Percentiles rank a stretch among this genome's conserved stretches.
phyloP scores from a whole-genome alignment of 2,888 invertebrate species.

The Acutogordius australiensis region DNA sequence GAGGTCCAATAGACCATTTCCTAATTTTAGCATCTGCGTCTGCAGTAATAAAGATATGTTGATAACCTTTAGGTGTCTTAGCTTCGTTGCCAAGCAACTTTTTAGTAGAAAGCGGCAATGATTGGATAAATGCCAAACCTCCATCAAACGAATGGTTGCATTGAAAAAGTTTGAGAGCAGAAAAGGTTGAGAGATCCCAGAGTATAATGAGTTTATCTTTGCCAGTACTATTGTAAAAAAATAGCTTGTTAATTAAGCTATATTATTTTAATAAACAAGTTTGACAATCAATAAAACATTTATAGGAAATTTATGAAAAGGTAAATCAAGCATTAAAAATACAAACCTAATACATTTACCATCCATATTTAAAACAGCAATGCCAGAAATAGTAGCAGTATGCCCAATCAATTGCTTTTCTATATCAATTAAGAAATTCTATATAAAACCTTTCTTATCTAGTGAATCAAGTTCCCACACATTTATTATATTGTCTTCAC shows the following conservation, averaged over 20 bases:
- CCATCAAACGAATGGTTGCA: neutral
- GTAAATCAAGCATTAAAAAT: too few species aligned
- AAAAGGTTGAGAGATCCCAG: neutral
- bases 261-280: too few species aligned
- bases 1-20: too few species aligned
- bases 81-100: neutral
- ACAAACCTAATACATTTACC: neutral
- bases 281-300: too few species aligned
- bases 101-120: neutral
- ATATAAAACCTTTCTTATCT: too few species aligned
- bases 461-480: too few species aligned
- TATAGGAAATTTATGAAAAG: too few species aligned
- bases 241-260: too few species aligned
- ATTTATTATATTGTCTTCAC: neutral
- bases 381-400: neutral
- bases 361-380: neutral
- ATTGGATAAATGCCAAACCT: neutral
- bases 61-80: too few species aligned
- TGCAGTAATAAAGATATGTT: neutral
- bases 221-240: neutral
- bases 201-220: neutral
- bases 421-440: too few species aligned
- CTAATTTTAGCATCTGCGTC: neutral
- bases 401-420: too few species aligned
- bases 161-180: constrained; percentile 1